Base-by-base conservation (phyloP, 2,888 invertebrate species). In the Ormyrus thymus region DNA sequence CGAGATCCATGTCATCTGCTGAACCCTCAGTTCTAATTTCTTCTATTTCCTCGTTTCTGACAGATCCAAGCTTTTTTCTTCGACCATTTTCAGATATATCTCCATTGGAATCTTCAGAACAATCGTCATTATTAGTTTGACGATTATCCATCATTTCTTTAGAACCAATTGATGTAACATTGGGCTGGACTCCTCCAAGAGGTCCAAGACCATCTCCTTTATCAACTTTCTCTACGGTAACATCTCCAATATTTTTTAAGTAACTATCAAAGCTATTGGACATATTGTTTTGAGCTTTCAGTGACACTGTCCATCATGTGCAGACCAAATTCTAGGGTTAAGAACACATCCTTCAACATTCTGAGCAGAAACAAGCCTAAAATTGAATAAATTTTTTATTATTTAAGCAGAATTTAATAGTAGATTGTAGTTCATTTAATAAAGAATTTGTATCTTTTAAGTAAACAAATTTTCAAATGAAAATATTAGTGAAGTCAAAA, bases 231-330 rank as follows among this genome's bases (percentile, higher is more conserved):
- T 93, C 92, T 84, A 93, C 92, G 61, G 92, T 93, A 85, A 93
- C 92, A 91, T 93, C 92, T 84, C 92, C 93, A 81, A 92, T 92
- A 84, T 92, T 90, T 83, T 92, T 92, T 79, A 93, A 87, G 85
- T 92, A 91, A 81, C 92, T 92, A 87, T 92, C 92, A 91, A 92
- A 86, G 86, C 87, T 88, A 85, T 88, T 89, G 83, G 90, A 88
- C 89, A 90, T 89, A 53, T 64, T 78, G 76, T 50, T 64, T 55
- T 62, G 15, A 61, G 56, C 48, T 65, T 66, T 61, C 8, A 61
- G 68, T 62, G 50, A 72, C 48, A 69, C 9, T 72, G 43, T 58
- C 72, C 72, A 78, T 78, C 8, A 45, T 59, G 15, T 29, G 61
- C 11, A 55, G 11, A 69, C 7, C 51, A 50, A 46, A 29, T 55